Evolutionary conservation across 2,113 vertebrate genomes (phyloP).

Genomic region (Pteruthius melanotis): DNA sequence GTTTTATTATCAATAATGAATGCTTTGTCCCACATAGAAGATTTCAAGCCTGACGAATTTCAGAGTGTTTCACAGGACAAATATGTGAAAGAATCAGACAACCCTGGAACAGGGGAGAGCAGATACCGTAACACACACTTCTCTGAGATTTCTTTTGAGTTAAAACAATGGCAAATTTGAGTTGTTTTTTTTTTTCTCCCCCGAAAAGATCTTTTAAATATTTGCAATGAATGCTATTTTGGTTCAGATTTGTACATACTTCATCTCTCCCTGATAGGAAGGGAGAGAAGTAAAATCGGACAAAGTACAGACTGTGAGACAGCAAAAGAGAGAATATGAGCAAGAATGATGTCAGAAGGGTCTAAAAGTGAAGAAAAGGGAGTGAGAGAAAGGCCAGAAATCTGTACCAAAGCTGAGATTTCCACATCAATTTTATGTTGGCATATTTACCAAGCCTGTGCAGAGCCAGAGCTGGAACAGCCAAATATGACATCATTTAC

Average conservation of each 20-base stretch:
- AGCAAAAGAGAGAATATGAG: not conserved
- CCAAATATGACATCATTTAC: not conserved
- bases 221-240: not conserved
- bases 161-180: not conserved
- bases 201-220: not conserved
- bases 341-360: not conserved
- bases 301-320: not conserved
- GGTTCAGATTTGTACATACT: not conserved
- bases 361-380: not conserved
- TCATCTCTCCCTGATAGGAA: not conserved
- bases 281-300: not conserved
- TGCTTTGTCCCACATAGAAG: not conserved
- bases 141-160: not conserved
- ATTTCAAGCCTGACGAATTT: not conserved
- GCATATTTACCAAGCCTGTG: not conserved
- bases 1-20: conserved; percentile 4
- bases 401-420: not conserved
- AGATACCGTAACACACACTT: not conserved
- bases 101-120: not conserved
- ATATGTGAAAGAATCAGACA: not conserved
- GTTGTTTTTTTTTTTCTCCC: not conserved
- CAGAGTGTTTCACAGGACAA: not conserved
- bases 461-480: not conserved
- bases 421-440: not conserved
- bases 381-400: not conserved